Evolutionary conservation across 92 coral and sea anemone genomes (phyloP), one percentile per base, ranked within the genome.

Genomic region (Heliopora coerulea): DNA sequence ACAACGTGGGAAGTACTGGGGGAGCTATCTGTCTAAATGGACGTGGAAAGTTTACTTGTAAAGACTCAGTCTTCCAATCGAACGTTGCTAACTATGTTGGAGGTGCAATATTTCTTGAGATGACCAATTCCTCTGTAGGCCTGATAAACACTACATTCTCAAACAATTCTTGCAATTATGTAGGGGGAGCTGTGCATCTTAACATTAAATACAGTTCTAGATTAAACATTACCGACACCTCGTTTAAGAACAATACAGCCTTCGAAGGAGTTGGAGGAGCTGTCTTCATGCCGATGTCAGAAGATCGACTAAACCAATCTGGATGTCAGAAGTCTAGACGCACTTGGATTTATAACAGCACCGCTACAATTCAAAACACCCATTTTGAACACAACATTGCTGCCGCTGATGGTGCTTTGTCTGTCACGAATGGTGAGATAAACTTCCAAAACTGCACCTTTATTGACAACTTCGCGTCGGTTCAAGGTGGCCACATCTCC

Each of bases 301-400:
- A 56, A 12, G 84, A 79, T 54, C 21, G 28, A 1, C 24, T 48
- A 42, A 79, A 18, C 13, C 34, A 56, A 27, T n/a, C 12, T 24
- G 60, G 79, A 21, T 83, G 86, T 27, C 6, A 11, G 42, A 11
- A 37, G 42, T 4, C 42, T 37, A 54, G 91, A 77, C 49, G 74
- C 0, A 19, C 49, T 12, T 82, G 86, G 91, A 33, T 52, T 9
- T 72, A 90, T 75, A 72, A 39, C 49, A 83, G 65, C 27, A 26
- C 27, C 18, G 78, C 80, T 24, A 11, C 44, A 1, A 73, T 91
- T 28, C 39, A 24, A 0, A 68, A 82, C 27, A 72, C 88, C 6
- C 18, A 19, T n/a, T 91, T 91, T 61, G 64, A 25, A 15, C 80
- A 58, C 56, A 91, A 91, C 42, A 63, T 61, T 13, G 97, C 91